A percentile compares a stretch with the other conserved stretches of the same genome.
phyloP scores from a whole-genome alignment of 2,888 invertebrate genomes.

The Eudasyphora cyanicolor region DNA sequence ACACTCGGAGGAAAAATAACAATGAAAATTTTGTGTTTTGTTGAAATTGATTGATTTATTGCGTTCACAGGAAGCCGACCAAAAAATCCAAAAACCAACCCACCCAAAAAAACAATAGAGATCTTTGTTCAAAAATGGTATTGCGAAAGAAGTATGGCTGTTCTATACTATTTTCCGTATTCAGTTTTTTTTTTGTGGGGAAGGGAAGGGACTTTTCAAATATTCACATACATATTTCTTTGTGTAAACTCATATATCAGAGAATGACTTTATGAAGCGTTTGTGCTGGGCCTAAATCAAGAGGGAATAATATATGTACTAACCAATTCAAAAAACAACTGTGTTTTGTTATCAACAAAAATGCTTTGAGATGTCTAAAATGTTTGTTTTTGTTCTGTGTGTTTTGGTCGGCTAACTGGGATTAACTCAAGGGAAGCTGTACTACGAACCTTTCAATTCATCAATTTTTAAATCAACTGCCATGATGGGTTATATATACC shows the following conservation, averaged over 20 bases:
- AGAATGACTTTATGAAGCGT: background rate
- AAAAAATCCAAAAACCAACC: background rate
- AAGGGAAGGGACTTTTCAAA: background rate
- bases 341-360: conserved; percentile 1
- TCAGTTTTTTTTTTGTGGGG: background rate
- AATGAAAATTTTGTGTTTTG: conserved; percentile 30
- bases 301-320: conserved; percentile 15
- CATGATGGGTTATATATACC: no score
- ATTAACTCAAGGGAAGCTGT: background rate
- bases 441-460: background rate
- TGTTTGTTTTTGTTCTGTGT: background rate
- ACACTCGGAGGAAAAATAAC: conserved; percentile 4
- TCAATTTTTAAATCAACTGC: background rate
- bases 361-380: background rate
- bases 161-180: background rate
- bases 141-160: background rate
- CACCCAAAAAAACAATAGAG: background rate
- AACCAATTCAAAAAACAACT: background rate
- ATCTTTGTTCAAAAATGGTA: conserved; percentile 29
- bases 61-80: conserved; percentile 45
- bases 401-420: background rate
- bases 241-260: background rate
- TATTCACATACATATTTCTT: background rate
- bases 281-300: background rate
- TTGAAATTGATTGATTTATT: conserved; percentile 68